Evolutionary conservation across 92 coral and sea anemone genomes (phyloP).

Genomic region (Epizoanthus ramosus): DNA sequence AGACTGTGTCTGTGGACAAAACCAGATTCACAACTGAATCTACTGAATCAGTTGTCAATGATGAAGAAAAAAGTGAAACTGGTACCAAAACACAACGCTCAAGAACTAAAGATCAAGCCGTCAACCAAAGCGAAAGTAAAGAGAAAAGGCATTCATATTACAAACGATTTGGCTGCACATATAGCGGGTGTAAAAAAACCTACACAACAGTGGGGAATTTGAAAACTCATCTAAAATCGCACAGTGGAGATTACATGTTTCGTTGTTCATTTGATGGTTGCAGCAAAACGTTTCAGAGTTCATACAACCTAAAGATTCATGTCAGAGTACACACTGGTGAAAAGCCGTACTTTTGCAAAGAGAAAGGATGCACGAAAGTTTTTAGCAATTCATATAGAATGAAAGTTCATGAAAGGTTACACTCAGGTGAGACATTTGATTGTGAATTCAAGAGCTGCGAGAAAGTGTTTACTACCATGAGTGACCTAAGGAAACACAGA

Average conservation of each 20-base stretch:
- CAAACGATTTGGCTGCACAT: constrained; percentile 52
- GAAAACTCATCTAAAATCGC: constrained; percentile 49
- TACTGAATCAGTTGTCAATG: not conserved
- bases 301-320: constrained; percentile 54
- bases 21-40: not conserved
- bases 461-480: constrained; percentile 51
- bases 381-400: constrained; percentile 42
- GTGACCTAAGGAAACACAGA: constrained; percentile 44
- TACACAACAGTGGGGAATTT: constrained; percentile 51
- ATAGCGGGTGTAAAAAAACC: constrained; percentile 43
- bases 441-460: constrained; percentile 46
- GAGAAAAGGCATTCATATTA: not conserved
- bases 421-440: constrained; percentile 44
- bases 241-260: constrained; percentile 48
- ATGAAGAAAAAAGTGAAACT: not conserved
- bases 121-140: not conserved
- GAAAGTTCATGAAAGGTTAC: constrained; percentile 49
- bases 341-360: constrained; percentile 38
- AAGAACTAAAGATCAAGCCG: not conserved
- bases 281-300: constrained; percentile 35
- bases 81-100: not conserved
- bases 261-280: constrained; percentile 49
- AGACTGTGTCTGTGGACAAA: not conserved
- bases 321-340: constrained; percentile 56
- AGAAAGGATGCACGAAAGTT: constrained; percentile 47